A percentile compares a stretch with the other conserved stretches of the same genome.
These are phyloP conservation scores for Vanessa tameamea DNA, from an alignment of 1,140 invertebrate species.

Conservation along the genomic window DNA sequence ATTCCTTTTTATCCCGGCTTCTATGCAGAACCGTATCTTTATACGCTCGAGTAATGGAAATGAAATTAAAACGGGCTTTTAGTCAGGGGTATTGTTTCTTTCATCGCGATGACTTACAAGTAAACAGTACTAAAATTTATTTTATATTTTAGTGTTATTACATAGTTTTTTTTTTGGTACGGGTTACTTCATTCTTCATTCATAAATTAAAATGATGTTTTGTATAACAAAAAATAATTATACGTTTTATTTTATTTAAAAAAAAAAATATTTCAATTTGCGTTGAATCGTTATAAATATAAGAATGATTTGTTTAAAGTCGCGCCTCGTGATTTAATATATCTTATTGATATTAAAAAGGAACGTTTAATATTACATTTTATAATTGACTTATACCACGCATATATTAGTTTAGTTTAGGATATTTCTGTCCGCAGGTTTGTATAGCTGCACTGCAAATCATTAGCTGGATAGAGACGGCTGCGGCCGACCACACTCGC, in stretches of 20 bases:
- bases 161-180: background rate
- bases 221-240: too few relatives aligned
- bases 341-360: background rate
- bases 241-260: too few relatives aligned
- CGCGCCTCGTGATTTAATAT: background rate
- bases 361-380: background rate
- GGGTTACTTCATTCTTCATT: background rate
- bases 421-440: constrained; percentile 44
- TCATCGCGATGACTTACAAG: constrained; percentile 36
- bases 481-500: constrained; percentile 74
- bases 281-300: background rate
- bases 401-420: constrained; percentile 30
- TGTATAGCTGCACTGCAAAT: constrained; percentile 68
- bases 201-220: too few relatives aligned
- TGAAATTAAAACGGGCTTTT: constrained; percentile 73
- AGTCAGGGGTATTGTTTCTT: constrained; percentile 53
- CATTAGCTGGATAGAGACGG: constrained; percentile 77
- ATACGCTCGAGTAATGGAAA: constrained; percentile 66
- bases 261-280: too few relatives aligned
- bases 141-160: background rate
- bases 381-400: constrained; percentile 2
- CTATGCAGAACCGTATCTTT: constrained; percentile 68
- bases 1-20: constrained; percentile 68
- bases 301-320: background rate
- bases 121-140: constrained; percentile 7